Conservation (phyloP, 2,797 vertebrate species). For the Pipistrellus pygmaeus region DNA sequence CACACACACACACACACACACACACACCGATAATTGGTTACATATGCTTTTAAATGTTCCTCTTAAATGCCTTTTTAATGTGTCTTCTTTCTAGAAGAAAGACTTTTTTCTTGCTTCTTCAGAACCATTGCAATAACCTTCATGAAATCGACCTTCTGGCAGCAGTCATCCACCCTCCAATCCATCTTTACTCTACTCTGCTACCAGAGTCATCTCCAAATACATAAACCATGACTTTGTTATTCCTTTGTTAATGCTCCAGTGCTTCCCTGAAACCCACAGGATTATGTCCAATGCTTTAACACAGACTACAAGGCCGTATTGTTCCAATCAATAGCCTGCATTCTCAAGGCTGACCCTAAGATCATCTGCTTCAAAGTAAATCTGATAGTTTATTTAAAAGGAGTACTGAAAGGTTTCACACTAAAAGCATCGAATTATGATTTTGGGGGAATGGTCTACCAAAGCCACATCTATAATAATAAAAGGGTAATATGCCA, state of each 20-base stretch:
- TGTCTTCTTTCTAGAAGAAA: neutral
- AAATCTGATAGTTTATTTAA: neutral
- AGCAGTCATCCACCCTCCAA: neutral
- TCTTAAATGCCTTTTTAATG: neutral
- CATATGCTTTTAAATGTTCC: neutral
- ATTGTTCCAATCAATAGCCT: neutral
- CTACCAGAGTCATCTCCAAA: neutral
- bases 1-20: neutral
- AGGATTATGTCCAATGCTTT: neutral
- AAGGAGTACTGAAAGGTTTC: neutral
- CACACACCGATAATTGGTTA: neutral
- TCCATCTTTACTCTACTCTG: neutral
- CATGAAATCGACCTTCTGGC: neutral
- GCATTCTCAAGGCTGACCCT: neutral
- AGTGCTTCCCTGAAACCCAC: neutral
- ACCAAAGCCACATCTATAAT: neutral
- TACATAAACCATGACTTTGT: neutral
- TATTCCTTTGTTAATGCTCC: neutral
- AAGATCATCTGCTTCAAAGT: neutral
- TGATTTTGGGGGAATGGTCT: neutral
- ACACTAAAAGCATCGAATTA: constrained; percentile 6
- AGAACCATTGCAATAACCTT: neutral
- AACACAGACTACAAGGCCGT: neutral
- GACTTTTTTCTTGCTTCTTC: neutral
- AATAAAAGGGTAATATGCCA: too few species aligned